Evolutionary conservation across 2,888 invertebrate genomes (phyloP).

Genomic region (Cephus rjabovi): DNA sequence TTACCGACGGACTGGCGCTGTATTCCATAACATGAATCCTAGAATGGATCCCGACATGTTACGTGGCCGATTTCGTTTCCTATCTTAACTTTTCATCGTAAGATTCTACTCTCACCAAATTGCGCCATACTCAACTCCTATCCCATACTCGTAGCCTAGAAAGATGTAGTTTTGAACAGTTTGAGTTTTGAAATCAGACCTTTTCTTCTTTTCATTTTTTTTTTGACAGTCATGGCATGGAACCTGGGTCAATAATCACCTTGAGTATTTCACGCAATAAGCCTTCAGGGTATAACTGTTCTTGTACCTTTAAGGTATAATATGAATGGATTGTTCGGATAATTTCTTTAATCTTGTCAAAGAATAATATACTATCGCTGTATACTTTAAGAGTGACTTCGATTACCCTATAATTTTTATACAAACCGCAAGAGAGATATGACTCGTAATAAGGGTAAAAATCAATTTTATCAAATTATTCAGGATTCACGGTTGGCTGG

Average conservation of each 20-base stretch:
- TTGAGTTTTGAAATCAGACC: background rate
- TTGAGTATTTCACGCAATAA: background rate
- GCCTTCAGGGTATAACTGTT: background rate
- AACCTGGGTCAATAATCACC: background rate
- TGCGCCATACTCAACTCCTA: background rate
- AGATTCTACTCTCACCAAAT: conserved; percentile 8
- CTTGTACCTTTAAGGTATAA: background rate
- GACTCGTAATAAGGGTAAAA: background rate
- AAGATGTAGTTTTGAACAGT: background rate
- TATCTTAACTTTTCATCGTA: conserved; percentile 18
- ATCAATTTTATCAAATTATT: background rate
- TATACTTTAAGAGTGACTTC: background rate
- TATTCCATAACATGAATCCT: conserved; percentile 3
- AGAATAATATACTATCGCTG: background rate
- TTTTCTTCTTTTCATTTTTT: background rate
- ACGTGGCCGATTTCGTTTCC: conserved; percentile 11
- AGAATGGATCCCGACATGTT: conserved; percentile 5
- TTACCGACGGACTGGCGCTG: background rate
- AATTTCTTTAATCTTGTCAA: background rate
- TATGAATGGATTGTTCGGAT: background rate
- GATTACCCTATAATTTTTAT: background rate
- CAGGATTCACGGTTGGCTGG: background rate
- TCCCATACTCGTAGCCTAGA: background rate
- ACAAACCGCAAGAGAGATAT: background rate
- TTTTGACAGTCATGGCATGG: background rate